Evolutionary conservation across 1,140 invertebrate species (phyloP), one percentile per base, ranked within the genome.

Genomic region (Vanessa atalanta): DNA sequence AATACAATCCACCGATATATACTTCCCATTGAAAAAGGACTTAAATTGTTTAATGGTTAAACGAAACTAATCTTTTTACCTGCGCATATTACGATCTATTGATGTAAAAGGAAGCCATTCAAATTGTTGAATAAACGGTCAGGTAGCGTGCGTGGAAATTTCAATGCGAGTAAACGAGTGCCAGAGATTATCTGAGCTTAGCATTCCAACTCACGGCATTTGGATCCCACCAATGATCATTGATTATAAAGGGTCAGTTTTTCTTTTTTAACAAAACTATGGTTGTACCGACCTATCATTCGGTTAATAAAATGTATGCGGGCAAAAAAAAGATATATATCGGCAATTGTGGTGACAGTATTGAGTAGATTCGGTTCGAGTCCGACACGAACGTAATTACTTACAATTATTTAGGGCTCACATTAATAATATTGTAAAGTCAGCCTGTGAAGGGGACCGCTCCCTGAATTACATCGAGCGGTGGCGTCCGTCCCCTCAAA

Each of bases 111-210:
- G 89, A 88, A 85, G 81, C 88, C 85, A 85, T 86, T 85, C 82
- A 86, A 89, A 78, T 76, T 73, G 78, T 87, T 85, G 79, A 88
- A 86, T 81, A 86, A 85, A 78, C 82, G 78, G 77, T 82, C 88
- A 92, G 90, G 90, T 92, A 92, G 86, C 81, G 80, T 85, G 84
- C 74, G 71, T 83, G 87, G 88, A 88, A 88, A 88, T 88, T 88
- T 89, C 79, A 85, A 87, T 89, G 83, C 82, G 81, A 83, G 69
- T 76, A 77, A 74, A 81, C 72, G 75, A 79, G 75, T 75, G 79
- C 63, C 66, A 66, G 70, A 84, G 88, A 90, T 91, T 86, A 90
- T 88, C 87, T 81, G 79, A 77, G 86, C 86, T 92, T 91, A 90
- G 90, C 80, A 92, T 92, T 90, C 88, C 88, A 63, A 76, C 75